Base-by-base conservation (phyloP, 2,797 vertebrate species). In the Sparus aurata region DNA sequence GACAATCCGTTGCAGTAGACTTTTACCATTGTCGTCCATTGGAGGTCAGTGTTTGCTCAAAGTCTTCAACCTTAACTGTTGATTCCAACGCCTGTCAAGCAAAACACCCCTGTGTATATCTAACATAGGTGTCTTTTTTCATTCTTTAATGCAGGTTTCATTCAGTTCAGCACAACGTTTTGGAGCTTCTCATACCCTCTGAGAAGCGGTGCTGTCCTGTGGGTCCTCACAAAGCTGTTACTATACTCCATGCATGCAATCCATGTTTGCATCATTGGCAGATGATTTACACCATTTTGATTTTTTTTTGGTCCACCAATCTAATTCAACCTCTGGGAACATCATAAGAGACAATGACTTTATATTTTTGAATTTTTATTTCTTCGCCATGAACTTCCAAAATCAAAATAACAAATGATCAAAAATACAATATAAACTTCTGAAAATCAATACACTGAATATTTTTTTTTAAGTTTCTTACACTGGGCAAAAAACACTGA, bases 351-450 rank as follows among this genome's bases (percentile, higher is more conserved):
- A 79, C 59, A 64, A 20, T 62, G 34, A 59, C n/a, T 82, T 87
- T 30, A 70, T 61, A 74, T 75, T 90, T 92, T 88, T 89, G 46
- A 84, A 72, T 90, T 87, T 93, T 94, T 93, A 92, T 95, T 94
- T 93, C 72, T 93, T 92, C 76, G 54, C 82, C 90, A 93, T 91
- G 86, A 93, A 88, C 87, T 93, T 93, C 83, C 77, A 90, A 93
- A 94, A 91, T 85, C 38, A 90, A 89, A 87, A 86, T 88, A 87
- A 82, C 75, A 91, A 91, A 91, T 81, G 85, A 92, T 90, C 87
- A 93, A 94, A 95, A 95, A 94, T 92, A 95, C 94, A 95, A 94
- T 94, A 95, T 95, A 95, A 95, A 94, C 85, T 85, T 95, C 85
- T 93, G 92, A 94, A 93, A 95, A 93, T 93, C 81, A 93, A 91